Evolutionary conservation across 1,140 invertebrate genomes (phyloP), one percentile per base, ranked within the genome.

Genomic region (Neodiprion fabricii): DNA sequence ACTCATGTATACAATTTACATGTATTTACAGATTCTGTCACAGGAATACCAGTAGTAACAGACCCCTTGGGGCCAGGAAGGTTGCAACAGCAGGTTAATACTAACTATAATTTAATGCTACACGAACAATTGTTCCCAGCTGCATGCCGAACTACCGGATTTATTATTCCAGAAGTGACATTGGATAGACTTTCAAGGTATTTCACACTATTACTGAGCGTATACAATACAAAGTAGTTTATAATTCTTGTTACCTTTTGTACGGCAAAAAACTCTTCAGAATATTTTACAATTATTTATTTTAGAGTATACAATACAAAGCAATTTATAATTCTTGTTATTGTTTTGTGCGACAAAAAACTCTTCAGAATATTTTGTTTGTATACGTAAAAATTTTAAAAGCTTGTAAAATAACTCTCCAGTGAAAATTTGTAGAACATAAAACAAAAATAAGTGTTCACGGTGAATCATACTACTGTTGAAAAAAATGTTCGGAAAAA

Each of bases 41-140:
- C 92, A 61, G 94, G 94, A 72, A 91, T 95, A 78, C 93, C 94
- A 12, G 89, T 94, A 50, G 91, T 90, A 21, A 90, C 91, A 12
- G 89, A 91, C 75, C 89, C 90, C 69, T 90, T 91, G 78, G 89
- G 90, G 21, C 90, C 89, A 79, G 87, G 85, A 48, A 89, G 89
- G 77, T 91, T 91, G 79, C 86, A 89, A 10, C 88, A 92, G 73
- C 85, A 90, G 71, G 80, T 88, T 53, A 90, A 91, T 79, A 93
- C 94, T 76, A 95, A 96, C 86, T 93, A 94, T 84, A 97, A 97
- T 87, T 90, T 95, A 76, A 92, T 96, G 87, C 86, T 97, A 14
- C 94, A 95, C 82, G 91, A 93, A 78, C 92, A 94, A 84, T 90
- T 95, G 65, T 93, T 94, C 85, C 93, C 94, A 23, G 92, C 94